Evolutionary conservation across 2,888 invertebrate genomes (phyloP), one percentile per base, ranked within the genome.

Genomic region (Lymantria monacha): DNA sequence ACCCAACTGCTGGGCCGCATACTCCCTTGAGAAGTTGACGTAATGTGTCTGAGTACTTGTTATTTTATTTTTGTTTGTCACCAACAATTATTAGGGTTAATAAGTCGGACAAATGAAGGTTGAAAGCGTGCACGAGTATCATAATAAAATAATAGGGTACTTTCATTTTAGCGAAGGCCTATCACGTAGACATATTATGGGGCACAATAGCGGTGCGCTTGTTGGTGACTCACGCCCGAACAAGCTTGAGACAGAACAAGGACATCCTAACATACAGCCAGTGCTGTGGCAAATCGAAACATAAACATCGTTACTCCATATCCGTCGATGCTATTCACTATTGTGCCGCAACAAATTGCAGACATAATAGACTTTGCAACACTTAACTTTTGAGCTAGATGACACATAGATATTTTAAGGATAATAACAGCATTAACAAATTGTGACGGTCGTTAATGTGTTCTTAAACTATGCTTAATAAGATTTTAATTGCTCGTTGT

Each of bases 251-350:
- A 80, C 81, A 78, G 81, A 81, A 85, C 85, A 87, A 89, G 90
- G 88, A 83, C 88, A 79, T 74, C 79, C 81, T 79, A 71, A 73
- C 72, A 73, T 66, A 68, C 72, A 70, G 72, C 69, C 72, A 67
- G 66, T 72, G 71, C 79, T 78, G 80, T 76, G 71, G 76, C 83
- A 79, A 85, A 86, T 83, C 76, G 83, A 78, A 85, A 84, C 83
- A 85, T 81, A 86, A 87, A 86, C 87, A 88, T 82, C 68, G 79
- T 89, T 87, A 77, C 87, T 82, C 88, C 88, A 88, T 87, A 88
- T 89, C 87, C 87, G 88, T 85, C 82, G 72, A 69, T 63, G 75
- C 79, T 82, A 81, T 85, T 85, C 85, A 83, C 82, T 79, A 88
- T 90, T 89, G 87, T 90, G 84, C 84, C 78, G 80, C 83, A 83